Percentiles rank a stretch among this genome's conserved stretches.
phyloP scores from a whole-genome alignment of 2,113 vertebrate genomes.

The Dissostichus mawsoni region DNA sequence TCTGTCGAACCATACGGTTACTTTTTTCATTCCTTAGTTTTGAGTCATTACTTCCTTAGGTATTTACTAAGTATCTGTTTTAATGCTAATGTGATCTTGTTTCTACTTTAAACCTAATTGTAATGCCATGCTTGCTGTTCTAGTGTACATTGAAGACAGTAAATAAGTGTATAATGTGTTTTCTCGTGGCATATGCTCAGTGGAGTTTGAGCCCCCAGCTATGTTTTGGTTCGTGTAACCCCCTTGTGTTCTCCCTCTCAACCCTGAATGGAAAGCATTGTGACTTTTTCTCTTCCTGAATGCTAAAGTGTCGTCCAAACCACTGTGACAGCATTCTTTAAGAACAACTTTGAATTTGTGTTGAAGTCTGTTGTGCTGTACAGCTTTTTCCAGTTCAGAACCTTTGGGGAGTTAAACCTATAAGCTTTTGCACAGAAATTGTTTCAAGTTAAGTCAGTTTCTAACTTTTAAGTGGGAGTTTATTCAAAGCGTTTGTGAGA shows the following conservation, averaged over 20 bases:
- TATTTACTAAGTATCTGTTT: not conserved
- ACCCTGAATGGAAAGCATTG: slow-evolving; percentile 71
- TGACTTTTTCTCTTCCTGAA: slow-evolving; percentile 61
- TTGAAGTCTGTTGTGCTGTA: slow-evolving; percentile 9
- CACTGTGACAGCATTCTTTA: slow-evolving; percentile 52
- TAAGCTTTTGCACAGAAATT: not conserved
- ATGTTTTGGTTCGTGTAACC: slow-evolving; percentile 65
- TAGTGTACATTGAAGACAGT: not conserved
- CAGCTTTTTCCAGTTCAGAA: not conserved
- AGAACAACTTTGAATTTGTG: slow-evolving; percentile 46
- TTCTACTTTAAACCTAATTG: not conserved
- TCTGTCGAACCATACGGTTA: not conserved
- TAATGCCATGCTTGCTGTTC: not conserved
- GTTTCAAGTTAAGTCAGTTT: not conserved
- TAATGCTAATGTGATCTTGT: not conserved
- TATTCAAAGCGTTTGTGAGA: slow-evolving; percentile 15
- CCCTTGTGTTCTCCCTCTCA: slow-evolving; percentile 49
- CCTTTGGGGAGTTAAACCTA: not conserved
- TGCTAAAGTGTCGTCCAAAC: slow-evolving; percentile 59
- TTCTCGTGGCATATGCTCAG: slow-evolving; percentile 43
- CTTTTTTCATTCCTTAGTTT: slow-evolving; percentile 2
- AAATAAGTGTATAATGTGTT: slow-evolving; percentile 23
- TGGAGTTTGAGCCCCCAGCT: slow-evolving; percentile 43
- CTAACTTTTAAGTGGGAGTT: not conserved
- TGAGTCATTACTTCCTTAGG: not conserved